A percentile compares a stretch with the other conserved stretches of the same genome.
Evolutionary conservation across 1,140 invertebrate genomes (phyloP).

Genomic region (Scaptomyza montana): DNA sequence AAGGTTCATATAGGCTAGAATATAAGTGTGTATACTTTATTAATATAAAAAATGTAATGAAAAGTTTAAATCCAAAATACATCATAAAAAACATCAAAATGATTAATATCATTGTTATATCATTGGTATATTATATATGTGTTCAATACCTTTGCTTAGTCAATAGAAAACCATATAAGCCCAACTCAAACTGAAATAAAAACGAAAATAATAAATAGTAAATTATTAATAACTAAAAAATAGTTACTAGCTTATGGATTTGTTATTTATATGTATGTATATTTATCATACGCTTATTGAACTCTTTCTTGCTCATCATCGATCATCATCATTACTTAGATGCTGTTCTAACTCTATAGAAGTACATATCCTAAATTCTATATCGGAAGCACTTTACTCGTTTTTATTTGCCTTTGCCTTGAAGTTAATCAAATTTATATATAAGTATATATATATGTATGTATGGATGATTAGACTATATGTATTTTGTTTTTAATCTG

Average conservation of each 20-base stretch:
- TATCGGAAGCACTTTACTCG: conserved; percentile 76
- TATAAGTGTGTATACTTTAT: conserved; percentile 18
- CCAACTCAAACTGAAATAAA: conserved; percentile 25
- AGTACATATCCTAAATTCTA: conserved; percentile 68
- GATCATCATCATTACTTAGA: conserved; percentile 26
- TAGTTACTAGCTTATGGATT: neutral
- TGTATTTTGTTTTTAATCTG: conserved; percentile 22
- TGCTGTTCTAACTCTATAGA: conserved; percentile 45
- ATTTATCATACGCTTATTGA: conserved; percentile 21
- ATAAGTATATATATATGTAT: neutral
- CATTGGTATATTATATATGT: conserved; percentile 42
- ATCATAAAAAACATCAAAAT: conserved; percentile 71
- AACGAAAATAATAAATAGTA: conserved; percentile 1
- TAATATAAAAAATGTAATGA: conserved; percentile 61
- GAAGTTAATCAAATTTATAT: conserved; percentile 38
- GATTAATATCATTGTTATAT: conserved; percentile 58
- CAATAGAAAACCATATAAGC: conserved; percentile 20
- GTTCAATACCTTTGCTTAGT: conserved; percentile 32
- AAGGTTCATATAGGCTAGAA: conserved; percentile 8
- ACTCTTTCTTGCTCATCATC: conserved; percentile 35
- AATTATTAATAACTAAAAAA: neutral
- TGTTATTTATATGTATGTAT: neutral
- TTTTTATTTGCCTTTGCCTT: conserved; percentile 78
- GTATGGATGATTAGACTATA: conserved; percentile 16
- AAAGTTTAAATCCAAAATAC: conserved; percentile 77